Conservation (phyloP, 37 sponge, comb jelly and placozoan genomes). For the Ephydatia muelleri region DNA sequence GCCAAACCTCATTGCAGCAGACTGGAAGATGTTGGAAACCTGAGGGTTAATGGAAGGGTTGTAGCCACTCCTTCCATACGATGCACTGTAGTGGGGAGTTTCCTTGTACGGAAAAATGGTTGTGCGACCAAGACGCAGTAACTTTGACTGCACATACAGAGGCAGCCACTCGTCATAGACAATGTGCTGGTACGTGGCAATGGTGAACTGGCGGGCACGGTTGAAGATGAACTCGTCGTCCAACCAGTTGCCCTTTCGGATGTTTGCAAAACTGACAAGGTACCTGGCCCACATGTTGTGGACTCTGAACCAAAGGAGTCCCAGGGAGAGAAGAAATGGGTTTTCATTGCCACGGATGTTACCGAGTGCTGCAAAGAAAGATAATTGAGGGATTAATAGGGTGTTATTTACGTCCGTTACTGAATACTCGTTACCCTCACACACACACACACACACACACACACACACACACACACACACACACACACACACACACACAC, state of each 20-base stretch:
- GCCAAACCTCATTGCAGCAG: conserved; percentile 84
- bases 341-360: conserved; percentile 84
- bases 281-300: conserved; percentile 69
- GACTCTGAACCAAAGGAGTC: conserved; percentile 75
- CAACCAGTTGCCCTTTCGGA: neutral
- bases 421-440: neutral
- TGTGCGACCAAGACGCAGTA: neutral
- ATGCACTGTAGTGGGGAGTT: conserved; percentile 37
- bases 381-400: neutral
- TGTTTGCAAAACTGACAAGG: conserved; percentile 3
- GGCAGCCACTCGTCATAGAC: conserved; percentile 75
- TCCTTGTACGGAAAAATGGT: neutral
- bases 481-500: conserved; percentile 32
- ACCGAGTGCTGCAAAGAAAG: conserved; percentile 57
- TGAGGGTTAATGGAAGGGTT: conserved; percentile 59
- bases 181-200: conserved; percentile 75
- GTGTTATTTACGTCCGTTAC: neutral
- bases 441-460: conserved; percentile 7
- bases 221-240: conserved; percentile 81
- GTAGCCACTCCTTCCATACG: conserved; percentile 44
- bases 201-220: conserved; percentile 72
- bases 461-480: conserved; percentile 34
- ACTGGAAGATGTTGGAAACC: conserved; percentile 73
- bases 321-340: conserved; percentile 68
- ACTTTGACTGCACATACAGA: conserved; percentile 51